phyloP scores from a whole-genome alignment of 1,140 invertebrate species.

The Potamilus streckersoni region DNA sequence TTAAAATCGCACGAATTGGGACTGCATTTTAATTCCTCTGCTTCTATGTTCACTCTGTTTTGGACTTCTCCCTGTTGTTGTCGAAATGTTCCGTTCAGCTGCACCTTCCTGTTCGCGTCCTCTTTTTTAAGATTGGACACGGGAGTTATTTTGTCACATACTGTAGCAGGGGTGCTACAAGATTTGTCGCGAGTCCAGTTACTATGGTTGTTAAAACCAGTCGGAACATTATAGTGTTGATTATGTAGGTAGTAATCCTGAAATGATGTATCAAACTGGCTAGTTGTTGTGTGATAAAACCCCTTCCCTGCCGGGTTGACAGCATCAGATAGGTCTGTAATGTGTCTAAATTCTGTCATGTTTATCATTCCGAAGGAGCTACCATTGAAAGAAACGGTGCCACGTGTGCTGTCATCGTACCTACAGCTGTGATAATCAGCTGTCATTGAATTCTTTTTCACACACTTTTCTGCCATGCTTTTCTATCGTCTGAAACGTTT shows the following conservation, averaged over 20 bases:
- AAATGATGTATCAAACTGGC: slow-evolving; percentile 23
- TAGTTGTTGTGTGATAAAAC: slow-evolving; percentile 15
- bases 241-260: slow-evolving; percentile 17
- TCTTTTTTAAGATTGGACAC: slow-evolving; percentile 10
- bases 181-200: slow-evolving; percentile 11
- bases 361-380: slow-evolving; percentile 18
- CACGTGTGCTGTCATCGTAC: slow-evolving; percentile 45
- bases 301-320: slow-evolving; percentile 29
- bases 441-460: slow-evolving; percentile 59
- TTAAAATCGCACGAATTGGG: slow-evolving; percentile 29
- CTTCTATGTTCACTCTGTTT: slow-evolving; percentile 3
- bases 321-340: slow-evolving; percentile 60
- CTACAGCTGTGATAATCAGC: slow-evolving; percentile 60
- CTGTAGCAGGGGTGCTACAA: neutral
- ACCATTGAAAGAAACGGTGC: slow-evolving; percentile 16
- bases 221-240: neutral
- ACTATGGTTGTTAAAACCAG: slow-evolving; percentile 8
- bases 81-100: neutral
- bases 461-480: too few relatives aligned
- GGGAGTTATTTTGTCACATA: neutral
- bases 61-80: neutral
- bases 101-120: slow-evolving; percentile 1
- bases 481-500: too few relatives aligned
- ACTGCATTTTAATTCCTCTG: slow-evolving; percentile 29
- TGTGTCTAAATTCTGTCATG: slow-evolving; percentile 48